Conservation (phyloP, 1,140 invertebrate species). For the Anoplolepis gracilipes region DNA sequence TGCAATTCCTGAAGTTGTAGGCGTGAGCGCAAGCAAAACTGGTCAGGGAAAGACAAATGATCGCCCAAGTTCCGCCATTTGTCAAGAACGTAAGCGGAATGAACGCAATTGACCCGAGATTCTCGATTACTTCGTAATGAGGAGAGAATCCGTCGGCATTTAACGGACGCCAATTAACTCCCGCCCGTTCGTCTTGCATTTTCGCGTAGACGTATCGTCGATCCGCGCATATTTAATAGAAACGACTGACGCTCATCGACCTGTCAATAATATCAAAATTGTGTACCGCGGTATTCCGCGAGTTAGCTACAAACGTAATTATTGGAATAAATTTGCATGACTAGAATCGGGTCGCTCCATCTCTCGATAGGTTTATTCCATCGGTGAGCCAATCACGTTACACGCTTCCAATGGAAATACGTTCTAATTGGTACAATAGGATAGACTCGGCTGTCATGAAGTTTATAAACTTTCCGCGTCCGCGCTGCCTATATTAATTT, state of each 20-base stretch:
- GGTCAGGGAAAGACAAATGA: conserved; percentile 28
- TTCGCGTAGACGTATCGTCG: conserved; percentile 42
- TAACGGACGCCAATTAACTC: conserved; percentile 25
- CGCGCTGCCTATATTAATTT: conserved; percentile 50
- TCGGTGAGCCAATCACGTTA: conserved; percentile 53
- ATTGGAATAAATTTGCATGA: conserved; percentile 64
- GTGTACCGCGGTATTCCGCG: conserved; percentile 59
- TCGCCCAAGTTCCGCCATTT: conserved; percentile 25
- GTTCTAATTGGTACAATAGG: conserved; percentile 59
- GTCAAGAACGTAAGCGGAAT: conserved; percentile 40
- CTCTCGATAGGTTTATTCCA: conserved; percentile 55
- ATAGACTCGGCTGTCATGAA: conserved; percentile 50
- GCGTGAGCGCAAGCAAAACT: conserved; percentile 18
- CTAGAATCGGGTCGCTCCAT: conserved; percentile 51
- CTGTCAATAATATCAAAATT: conserved; percentile 63
- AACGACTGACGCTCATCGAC: conserved; percentile 54
- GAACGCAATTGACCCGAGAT: conserved; percentile 48
- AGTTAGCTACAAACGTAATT: conserved; percentile 62
- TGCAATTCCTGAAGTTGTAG: conserved; percentile 14
- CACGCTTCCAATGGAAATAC: conserved; percentile 58
- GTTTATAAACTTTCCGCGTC: conserved; percentile 58
- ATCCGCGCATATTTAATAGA: conserved; percentile 46
- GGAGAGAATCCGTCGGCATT: conserved; percentile 33
- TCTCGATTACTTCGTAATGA: conserved; percentile 49
- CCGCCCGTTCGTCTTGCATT: neutral